Base-by-base conservation (phyloP, 2,888 invertebrate genomes). In the Hypercompe scribonia region DNA sequence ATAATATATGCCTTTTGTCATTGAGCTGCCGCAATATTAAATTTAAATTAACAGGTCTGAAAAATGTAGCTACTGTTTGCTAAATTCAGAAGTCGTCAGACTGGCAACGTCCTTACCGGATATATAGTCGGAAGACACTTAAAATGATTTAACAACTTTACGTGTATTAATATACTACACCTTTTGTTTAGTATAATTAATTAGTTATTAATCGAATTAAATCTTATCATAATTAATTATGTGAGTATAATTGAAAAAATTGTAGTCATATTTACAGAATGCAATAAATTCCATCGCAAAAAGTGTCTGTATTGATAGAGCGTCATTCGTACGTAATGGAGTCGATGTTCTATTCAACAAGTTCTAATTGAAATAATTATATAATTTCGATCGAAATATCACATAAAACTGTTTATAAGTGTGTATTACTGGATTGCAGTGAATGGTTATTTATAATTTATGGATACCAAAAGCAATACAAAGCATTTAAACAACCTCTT, bases 321-420 rank as follows among this genome's bases (percentile, higher is more conserved):
- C 96, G 96, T 96, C 96, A 96, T 95, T 96, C 95, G 96, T 96
- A 96, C 96, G 96, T 96, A 96, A 96, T 96, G 96, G 96, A 96
- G 96, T 96, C 96, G 94, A 96, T 90, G 90, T 93, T 92, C 90
- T 89, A 84, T 90, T 89, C 88, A 84, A 90, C 85, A 84, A 91
- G 87, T 91, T 90, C 84, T 90, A 89, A 89, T 89, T 90, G 84
- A 88, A 87, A 84, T 86, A 88, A 89, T 91, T 90, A 86, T 84
- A 82, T 85, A 83, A 87, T 90, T 91, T 88, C 81, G 77, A 75
- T 80, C 78, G 84, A 90, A 91, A 90, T 91, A 90, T 91, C 91
- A 92, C 89, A 86, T 87, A 91, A 91, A 92, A 90, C 88, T 88
- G 83, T 86, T 87, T 86, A 82, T 85, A 86, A 85, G 84, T 86